phyloP scores from a whole-genome alignment of 2,113 vertebrate genomes.

The Labrus mixtus region DNA sequence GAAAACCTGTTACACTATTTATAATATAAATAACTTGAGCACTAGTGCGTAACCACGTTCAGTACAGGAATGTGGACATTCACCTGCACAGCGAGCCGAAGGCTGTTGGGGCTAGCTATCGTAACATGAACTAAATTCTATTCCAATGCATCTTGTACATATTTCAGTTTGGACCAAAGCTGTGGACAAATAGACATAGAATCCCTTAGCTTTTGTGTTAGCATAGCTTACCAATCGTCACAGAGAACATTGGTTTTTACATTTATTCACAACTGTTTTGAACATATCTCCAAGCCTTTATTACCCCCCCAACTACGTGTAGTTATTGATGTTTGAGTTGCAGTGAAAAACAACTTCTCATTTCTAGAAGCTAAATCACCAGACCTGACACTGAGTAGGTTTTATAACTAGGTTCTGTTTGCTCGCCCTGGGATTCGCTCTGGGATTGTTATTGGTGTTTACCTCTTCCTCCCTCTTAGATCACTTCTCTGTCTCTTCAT shows the following conservation, averaged over 20 bases:
- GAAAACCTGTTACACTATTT: not conserved
- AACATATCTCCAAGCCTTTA: not conserved
- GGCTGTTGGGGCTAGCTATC: too few relatives aligned
- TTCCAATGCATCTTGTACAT: not conserved
- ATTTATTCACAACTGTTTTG: too few relatives aligned
- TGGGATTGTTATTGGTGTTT: slow-evolving; percentile 14
- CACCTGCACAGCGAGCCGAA: too few relatives aligned
- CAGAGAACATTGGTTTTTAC: not conserved
- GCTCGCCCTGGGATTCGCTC: slow-evolving; percentile 41
- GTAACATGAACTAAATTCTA: too few relatives aligned
- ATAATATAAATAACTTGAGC: too few relatives aligned
- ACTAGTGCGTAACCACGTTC: too few relatives aligned
- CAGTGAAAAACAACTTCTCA: slow-evolving; percentile 4
- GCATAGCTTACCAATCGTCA: not conserved
- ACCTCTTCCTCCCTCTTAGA: not conserved
- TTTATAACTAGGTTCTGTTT: slow-evolving; percentile 39
- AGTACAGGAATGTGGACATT: too few relatives aligned
- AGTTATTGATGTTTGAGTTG: slow-evolving; percentile 6
- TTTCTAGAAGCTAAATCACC: slow-evolving; percentile 14
- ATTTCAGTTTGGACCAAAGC: not conserved
- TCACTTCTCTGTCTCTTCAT: slow-evolving; percentile 21
- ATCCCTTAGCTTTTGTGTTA: not conserved
- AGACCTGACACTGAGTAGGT: not conserved
- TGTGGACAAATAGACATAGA: not conserved
- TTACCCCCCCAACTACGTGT: not conserved